Percentiles rank a stretch among this genome's conserved stretches.
These are phyloP conservation scores for Drosophila greeni DNA, from an alignment of 2,888 invertebrate genomes.

Conservation along the genomic window DNA sequence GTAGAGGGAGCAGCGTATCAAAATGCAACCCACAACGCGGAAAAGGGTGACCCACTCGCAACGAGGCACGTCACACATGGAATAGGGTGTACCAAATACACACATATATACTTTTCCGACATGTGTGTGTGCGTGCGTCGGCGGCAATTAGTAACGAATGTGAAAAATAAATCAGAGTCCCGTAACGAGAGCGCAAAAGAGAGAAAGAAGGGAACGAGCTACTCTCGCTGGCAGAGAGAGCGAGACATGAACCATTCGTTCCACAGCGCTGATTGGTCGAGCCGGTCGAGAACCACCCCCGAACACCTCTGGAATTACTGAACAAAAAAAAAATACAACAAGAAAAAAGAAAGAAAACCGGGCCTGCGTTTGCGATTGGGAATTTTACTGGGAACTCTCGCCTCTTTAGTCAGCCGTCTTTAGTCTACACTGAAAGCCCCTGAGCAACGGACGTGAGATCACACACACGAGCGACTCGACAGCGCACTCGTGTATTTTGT, in stretches of 20 bases:
- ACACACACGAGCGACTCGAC: conserved; percentile 14
- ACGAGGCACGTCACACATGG: neutral
- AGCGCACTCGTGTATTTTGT: conserved; percentile 28
- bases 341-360: conserved; percentile 22
- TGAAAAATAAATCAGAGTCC: conserved; percentile 40
- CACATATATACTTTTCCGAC: neutral
- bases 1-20: conserved; percentile 62
- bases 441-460: conserved; percentile 67
- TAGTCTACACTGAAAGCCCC: conserved; percentile 74
- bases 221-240: conserved; percentile 2
- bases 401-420: conserved; percentile 43
- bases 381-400: conserved; percentile 53
- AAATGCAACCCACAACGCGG: conserved; percentile 68
- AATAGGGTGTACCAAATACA: conserved; percentile 8
- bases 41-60: conserved; percentile 40
- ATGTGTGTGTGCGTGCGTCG: conserved; percentile 34
- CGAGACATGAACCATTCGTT: conserved; percentile 36
- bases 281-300: conserved; percentile 36
- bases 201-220: neutral
- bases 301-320: conserved; percentile 8
- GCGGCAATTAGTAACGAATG: conserved; percentile 69
- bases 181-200: conserved; percentile 29
- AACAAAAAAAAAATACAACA: conserved; percentile 3
- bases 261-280: conserved; percentile 63
- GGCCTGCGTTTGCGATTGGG: conserved; percentile 45